A percentile compares a stretch with the other conserved stretches of the same genome.
Conservation (phyloP, 1,140 invertebrate species). For the Aphaenogaster floridana region DNA sequence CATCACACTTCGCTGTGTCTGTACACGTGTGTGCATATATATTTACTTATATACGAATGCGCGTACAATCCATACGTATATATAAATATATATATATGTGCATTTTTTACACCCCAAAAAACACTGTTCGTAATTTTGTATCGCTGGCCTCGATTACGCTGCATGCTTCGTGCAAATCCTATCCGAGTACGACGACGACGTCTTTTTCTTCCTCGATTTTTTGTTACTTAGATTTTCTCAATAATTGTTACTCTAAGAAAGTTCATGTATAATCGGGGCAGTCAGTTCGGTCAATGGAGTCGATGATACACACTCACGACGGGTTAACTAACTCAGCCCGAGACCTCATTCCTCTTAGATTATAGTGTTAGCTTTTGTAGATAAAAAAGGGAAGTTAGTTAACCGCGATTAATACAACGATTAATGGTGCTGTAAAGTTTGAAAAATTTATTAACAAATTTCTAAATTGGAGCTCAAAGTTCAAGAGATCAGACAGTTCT, state of each 20-base stretch:
- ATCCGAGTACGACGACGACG: slow-evolving; percentile 83
- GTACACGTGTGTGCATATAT: slow-evolving; percentile 35
- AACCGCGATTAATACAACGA: neutral
- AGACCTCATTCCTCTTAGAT: slow-evolving; percentile 19
- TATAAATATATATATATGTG: slow-evolving; percentile 56
- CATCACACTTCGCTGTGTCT: slow-evolving; percentile 55
- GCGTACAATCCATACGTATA: slow-evolving; percentile 6
- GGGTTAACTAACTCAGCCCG: slow-evolving; percentile 37
- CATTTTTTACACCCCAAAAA: slow-evolving; percentile 65
- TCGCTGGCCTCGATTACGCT: slow-evolving; percentile 82
- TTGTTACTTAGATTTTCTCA: neutral
- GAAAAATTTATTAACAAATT: neutral
- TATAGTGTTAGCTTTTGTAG: slow-evolving; percentile 28
- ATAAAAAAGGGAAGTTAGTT: slow-evolving; percentile 40
- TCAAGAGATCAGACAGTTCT: slow-evolving; percentile 5
- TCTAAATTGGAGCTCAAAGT: neutral
- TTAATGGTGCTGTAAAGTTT: neutral
- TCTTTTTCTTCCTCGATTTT: slow-evolving; percentile 2
- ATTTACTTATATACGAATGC: slow-evolving; percentile 34
- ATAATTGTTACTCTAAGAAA: neutral
- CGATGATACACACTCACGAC: neutral
- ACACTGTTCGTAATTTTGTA: slow-evolving; percentile 78
- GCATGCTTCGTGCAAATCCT: slow-evolving; percentile 82
- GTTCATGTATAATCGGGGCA: neutral
- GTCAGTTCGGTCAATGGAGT: neutral